Evolutionary conservation across 2,113 vertebrate genomes (phyloP).

Genomic region (Ictalurus furcatus): DNA sequence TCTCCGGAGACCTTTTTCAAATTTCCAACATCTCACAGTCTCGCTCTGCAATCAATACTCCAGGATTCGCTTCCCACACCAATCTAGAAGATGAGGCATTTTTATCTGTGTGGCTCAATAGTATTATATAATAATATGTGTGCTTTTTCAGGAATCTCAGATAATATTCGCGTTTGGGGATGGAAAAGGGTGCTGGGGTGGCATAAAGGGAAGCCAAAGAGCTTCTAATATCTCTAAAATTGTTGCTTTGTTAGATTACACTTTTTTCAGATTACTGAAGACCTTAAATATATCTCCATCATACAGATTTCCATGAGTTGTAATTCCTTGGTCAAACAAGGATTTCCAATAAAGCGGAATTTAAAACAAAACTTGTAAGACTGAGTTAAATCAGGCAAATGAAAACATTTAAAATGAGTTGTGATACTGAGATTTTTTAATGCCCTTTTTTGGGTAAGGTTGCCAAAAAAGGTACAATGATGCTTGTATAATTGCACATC

Average conservation of each 20-base stretch:
- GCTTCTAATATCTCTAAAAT: not conserved
- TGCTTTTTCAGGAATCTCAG: constrained; percentile 6
- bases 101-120: constrained; percentile 6
- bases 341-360: not conserved
- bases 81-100: constrained; percentile 15
- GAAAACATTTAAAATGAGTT: not conserved
- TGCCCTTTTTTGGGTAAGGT: not conserved
- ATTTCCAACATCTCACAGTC: constrained; percentile 19
- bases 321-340: not conserved
- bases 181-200: not conserved
- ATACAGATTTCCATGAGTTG: not conserved
- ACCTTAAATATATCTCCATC: not conserved
- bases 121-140: not conserved
- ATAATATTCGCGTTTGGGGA: not conserved
- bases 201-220: not conserved
- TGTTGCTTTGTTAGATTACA: not conserved
- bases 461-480: not conserved
- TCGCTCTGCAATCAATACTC: not conserved
- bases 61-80: constrained; percentile 5
- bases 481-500: not conserved
- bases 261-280: not conserved
- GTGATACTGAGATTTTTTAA: not conserved
- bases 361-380: not conserved
- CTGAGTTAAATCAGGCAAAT: not conserved
- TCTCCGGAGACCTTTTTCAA: constrained; percentile 17